phyloP scores from a whole-genome alignment of 2,888 invertebrate species.

The Melipona bicolor region DNA sequence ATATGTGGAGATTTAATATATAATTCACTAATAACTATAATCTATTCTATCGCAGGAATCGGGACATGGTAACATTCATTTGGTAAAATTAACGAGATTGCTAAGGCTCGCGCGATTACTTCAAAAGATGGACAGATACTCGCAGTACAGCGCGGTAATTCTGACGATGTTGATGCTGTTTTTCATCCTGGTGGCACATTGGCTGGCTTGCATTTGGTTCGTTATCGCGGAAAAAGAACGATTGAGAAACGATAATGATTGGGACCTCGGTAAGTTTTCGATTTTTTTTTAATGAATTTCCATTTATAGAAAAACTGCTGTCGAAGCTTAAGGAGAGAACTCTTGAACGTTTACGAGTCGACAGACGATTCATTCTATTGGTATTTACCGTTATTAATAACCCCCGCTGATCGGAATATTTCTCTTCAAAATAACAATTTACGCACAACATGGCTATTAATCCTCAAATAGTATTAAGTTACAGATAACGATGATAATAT shows the following conservation, averaged over 20 bases:
- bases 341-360: background rate
- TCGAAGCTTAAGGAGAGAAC: background rate
- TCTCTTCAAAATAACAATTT: too few species aligned
- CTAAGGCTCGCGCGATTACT: constrained; percentile 94
- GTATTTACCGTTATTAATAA: background rate
- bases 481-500: too few species aligned
- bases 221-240: constrained; percentile 96
- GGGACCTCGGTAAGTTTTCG: constrained; percentile 92
- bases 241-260: constrained; percentile 87
- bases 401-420: too few species aligned
- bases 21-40: background rate
- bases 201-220: constrained; percentile 99
- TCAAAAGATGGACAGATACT: constrained; percentile 98
- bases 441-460: too few species aligned
- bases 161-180: constrained; percentile 96
- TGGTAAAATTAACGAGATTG: constrained; percentile 96
- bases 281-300: background rate
- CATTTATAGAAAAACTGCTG: too few species aligned
- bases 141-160: constrained; percentile 97
- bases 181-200: constrained; percentile 97
- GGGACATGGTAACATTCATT: constrained; percentile 92
- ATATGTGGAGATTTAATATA: too few species aligned
- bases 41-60: constrained; percentile 86
- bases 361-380: background rate
- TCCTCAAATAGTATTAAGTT: too few species aligned